Evolutionary conservation across 2,888 invertebrate species (phyloP).

Genomic region (Andrena marginata): DNA sequence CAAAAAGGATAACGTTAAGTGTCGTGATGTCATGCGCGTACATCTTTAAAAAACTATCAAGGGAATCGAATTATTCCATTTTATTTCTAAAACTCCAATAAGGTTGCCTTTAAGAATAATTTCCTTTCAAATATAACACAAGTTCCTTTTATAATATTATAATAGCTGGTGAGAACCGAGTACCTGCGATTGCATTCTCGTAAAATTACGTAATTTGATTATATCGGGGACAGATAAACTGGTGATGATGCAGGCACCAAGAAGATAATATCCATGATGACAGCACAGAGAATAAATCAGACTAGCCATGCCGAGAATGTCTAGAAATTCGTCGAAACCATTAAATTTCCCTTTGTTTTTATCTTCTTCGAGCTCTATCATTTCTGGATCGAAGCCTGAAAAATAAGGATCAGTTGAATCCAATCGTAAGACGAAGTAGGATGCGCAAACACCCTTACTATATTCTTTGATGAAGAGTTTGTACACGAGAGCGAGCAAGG

Average conservation of each 20-base stretch:
- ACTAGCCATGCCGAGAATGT: constrained; percentile 56
- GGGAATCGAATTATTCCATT: too few relatives aligned
- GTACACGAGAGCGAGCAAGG: constrained; percentile 70
- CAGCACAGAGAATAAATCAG: constrained; percentile 68
- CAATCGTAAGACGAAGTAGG: too few relatives aligned
- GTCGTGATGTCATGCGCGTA: too few relatives aligned
- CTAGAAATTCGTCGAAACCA: constrained; percentile 53
- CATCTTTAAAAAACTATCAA: too few relatives aligned
- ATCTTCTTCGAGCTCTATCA: constrained; percentile 67
- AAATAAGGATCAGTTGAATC: background rate
- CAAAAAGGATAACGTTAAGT: too few relatives aligned
- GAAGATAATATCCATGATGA: constrained; percentile 56
- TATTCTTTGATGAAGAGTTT: constrained; percentile 66
- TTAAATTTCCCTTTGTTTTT: constrained; percentile 36
- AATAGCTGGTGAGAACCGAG: background rate
- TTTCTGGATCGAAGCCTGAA: constrained; percentile 70
- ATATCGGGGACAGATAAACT: constrained; percentile 56
- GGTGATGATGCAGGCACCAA: constrained; percentile 61
- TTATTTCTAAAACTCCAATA: too few relatives aligned
- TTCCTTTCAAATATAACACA: too few relatives aligned
- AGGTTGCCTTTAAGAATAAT: too few relatives aligned
- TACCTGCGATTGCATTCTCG: constrained; percentile 1
- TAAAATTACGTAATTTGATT: background rate
- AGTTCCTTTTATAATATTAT: background rate
- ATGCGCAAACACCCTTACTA: constrained; percentile 47